Evolutionary conservation across 1,140 invertebrate genomes (phyloP).

Genomic region (Temnothorax longispinosus): DNA sequence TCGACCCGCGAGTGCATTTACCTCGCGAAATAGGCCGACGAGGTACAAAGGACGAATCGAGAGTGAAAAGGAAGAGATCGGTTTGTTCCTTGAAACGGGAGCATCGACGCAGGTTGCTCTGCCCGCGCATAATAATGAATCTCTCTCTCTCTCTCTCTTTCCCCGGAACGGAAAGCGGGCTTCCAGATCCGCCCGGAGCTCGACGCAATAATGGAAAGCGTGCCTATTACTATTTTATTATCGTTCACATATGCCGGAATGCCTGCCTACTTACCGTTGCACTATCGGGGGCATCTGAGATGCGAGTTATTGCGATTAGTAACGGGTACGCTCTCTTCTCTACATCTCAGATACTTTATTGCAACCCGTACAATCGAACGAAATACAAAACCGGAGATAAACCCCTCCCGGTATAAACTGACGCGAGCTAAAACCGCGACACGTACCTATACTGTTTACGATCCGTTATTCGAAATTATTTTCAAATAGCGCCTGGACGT

Average conservation of each 20-base stretch:
- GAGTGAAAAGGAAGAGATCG: constrained; percentile 59
- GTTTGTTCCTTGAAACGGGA: constrained; percentile 60
- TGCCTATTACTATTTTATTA: constrained; percentile 60
- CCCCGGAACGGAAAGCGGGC: constrained; percentile 27
- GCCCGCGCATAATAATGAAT: constrained; percentile 53
- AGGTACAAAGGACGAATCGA: constrained; percentile 39
- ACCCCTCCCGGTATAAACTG: constrained; percentile 4
- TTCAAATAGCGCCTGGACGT: constrained; percentile 4
- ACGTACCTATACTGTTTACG: not conserved
- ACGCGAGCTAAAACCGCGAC: constrained; percentile 26
- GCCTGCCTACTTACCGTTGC: constrained; percentile 16
- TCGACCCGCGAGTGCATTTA: constrained; percentile 52
- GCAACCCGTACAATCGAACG: constrained; percentile 15
- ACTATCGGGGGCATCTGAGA: constrained; percentile 46
- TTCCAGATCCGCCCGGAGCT: constrained; percentile 35
- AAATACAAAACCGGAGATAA: constrained; percentile 48
- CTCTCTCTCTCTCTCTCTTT: constrained; percentile 1
- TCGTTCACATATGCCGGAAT: constrained; percentile 28
- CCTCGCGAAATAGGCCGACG: not conserved
- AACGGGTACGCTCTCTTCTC: constrained; percentile 3
- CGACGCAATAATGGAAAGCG: constrained; percentile 48
- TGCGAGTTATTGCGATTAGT: constrained; percentile 52
- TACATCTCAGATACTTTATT: constrained; percentile 27
- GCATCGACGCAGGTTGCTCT: constrained; percentile 42
- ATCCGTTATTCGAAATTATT: constrained; percentile 46